Evolutionary conservation across 1,140 invertebrate species (phyloP).

Genomic region (Cotesia typhae): DNA sequence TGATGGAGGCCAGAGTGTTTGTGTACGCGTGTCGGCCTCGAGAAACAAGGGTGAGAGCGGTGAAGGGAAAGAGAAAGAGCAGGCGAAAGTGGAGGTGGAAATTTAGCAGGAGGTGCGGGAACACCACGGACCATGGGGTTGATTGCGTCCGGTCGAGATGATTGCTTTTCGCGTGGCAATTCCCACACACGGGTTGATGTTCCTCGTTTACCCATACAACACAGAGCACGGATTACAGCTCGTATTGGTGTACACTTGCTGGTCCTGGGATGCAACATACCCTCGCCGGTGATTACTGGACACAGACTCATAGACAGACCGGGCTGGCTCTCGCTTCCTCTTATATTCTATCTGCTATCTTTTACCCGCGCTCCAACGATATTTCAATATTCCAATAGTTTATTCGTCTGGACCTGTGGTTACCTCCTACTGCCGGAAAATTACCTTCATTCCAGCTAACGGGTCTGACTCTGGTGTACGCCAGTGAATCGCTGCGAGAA

Average conservation of each 20-base stretch:
- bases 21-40: background rate
- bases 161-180: conserved; percentile 56
- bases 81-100: background rate
- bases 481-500: conserved; percentile 1
- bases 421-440: conserved; percentile 54
- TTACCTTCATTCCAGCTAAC: conserved; percentile 61
- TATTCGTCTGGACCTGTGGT: conserved; percentile 59
- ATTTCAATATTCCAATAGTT: conserved; percentile 64
- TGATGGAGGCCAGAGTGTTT: background rate
- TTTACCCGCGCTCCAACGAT: conserved; percentile 37
- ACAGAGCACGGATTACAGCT: conserved; percentile 37
- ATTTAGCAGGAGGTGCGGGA: conserved; percentile 8
- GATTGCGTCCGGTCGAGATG: conserved; percentile 58
- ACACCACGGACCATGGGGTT: conserved; percentile 36
- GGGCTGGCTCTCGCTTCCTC: background rate
- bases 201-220: conserved; percentile 10
- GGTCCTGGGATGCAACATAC: conserved; percentile 1
- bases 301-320: background rate
- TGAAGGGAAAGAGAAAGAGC: background rate
- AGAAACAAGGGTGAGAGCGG: conserved; percentile 2
- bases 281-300: conserved; percentile 36
- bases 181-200: conserved; percentile 34
- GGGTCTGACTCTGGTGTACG: conserved; percentile 14
- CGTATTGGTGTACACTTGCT: background rate
- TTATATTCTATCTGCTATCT: conserved; percentile 12